Evolutionary conservation across 2,797 vertebrate genomes (phyloP).

Genomic region (Taenioides sp.): DNA sequence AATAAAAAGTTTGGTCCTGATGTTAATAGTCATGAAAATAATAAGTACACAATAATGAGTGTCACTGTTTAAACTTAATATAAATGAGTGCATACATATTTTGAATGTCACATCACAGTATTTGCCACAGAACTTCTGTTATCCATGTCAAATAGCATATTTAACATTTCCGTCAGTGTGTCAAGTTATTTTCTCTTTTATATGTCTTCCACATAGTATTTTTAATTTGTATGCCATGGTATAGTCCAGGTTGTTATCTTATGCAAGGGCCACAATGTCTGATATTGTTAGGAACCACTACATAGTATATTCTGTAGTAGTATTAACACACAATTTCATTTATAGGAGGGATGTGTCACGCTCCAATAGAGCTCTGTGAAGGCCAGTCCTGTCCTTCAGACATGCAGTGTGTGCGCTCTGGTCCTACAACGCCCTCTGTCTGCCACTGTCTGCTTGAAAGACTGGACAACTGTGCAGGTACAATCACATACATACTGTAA

Average conservation of each 20-base stretch:
- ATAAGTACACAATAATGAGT: too few species aligned
- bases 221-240: background rate
- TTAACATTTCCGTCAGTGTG: too few species aligned
- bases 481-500: constrained; percentile 1
- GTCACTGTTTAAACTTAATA: too few species aligned
- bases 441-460: constrained; percentile 86
- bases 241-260: background rate
- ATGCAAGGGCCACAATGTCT: background rate
- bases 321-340: background rate
- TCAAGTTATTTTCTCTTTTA: too few species aligned
- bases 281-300: background rate
- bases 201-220: too few species aligned
- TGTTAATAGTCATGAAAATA: background rate
- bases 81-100: too few species aligned
- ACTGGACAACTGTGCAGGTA: constrained; percentile 86
- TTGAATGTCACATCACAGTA: too few species aligned
- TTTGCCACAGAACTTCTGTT: too few species aligned
- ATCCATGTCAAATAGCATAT: too few species aligned
- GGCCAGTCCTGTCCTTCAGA: constrained; percentile 87
- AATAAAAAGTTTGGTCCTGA: background rate
- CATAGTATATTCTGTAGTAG: background rate
- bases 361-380: constrained; percentile 82
- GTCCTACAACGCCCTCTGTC: constrained; percentile 83
- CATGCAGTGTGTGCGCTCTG: constrained; percentile 84
- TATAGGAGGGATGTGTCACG: constrained; percentile 84